Evolutionary conservation across 37 sponge, comb jelly and placozoan species (phyloP).

Genomic region (Oopsacas minuta): DNA sequence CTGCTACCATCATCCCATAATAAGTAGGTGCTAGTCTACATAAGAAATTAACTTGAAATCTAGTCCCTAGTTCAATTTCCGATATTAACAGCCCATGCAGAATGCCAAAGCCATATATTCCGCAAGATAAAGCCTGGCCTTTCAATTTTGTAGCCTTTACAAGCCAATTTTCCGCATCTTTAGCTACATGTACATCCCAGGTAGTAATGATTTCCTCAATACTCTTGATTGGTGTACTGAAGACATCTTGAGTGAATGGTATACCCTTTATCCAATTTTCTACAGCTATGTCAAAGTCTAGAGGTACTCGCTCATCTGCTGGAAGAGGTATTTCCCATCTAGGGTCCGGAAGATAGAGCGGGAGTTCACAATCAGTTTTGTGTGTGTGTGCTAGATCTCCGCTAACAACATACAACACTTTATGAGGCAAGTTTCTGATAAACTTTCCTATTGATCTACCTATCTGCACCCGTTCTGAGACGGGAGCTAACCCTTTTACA

Average conservation of each 20-base stretch:
- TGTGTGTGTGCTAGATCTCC: slow-evolving; percentile 41
- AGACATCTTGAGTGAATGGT: background rate
- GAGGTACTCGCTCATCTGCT: background rate
- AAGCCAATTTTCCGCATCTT: slow-evolving; percentile 33
- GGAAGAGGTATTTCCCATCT: slow-evolving; percentile 30
- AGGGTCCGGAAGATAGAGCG: slow-evolving; percentile 34
- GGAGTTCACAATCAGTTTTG: slow-evolving; percentile 20
- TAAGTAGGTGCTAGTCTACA: slow-evolving; percentile 24
- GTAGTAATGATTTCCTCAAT: background rate
- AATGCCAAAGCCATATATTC: slow-evolving; percentile 34
- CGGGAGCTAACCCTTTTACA: background rate
- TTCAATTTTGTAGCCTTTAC: slow-evolving; percentile 24
- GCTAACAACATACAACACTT: slow-evolving; percentile 33
- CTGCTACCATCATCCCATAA: slow-evolving; percentile 25
- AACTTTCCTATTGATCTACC: slow-evolving; percentile 26
- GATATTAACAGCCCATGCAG: slow-evolving; percentile 6
- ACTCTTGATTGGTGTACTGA: background rate
- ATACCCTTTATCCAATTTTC: slow-evolving; percentile 33
- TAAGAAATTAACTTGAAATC: background rate
- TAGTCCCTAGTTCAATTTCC: background rate
- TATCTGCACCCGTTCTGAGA: slow-evolving; percentile 12
- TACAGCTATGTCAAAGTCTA: slow-evolving; percentile 26
- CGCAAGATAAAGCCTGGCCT: slow-evolving; percentile 28
- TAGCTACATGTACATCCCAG: background rate
- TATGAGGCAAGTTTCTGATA: slow-evolving; percentile 9